Conservation (phyloP, 2,888 invertebrate genomes). For the Nomada ferruginata region DNA sequence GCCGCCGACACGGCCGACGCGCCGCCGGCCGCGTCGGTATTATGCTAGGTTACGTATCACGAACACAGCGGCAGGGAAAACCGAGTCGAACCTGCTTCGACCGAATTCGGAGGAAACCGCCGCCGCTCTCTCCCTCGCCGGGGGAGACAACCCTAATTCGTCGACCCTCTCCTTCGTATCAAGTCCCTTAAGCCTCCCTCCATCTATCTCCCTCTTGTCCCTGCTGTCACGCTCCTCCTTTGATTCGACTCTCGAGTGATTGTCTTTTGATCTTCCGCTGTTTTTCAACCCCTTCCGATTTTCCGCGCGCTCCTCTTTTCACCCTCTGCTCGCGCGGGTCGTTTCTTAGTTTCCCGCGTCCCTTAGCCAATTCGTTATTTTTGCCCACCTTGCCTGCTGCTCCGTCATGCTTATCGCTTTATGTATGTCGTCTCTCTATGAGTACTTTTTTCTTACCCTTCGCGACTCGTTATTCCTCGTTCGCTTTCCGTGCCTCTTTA, state of each 20-base stretch:
- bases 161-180: constrained; percentile 9
- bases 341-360: background rate
- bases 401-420: constrained; percentile 4
- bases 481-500: constrained; percentile 1
- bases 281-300: constrained; percentile 18
- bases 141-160: constrained; percentile 57
- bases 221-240: constrained; percentile 38
- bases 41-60: constrained; percentile 68
- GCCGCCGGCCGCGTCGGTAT: constrained; percentile 59
- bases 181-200: constrained; percentile 38
- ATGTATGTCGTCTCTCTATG: too few relatives aligned
- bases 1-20: constrained; percentile 56
- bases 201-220: constrained; percentile 4
- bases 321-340: too few relatives aligned
- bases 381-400: background rate
- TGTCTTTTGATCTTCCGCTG: constrained; percentile 49
- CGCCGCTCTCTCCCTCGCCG: constrained; percentile 49
- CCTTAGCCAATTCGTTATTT: background rate
- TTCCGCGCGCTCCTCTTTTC: too few relatives aligned
- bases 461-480: background rate
- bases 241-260: constrained; percentile 17
- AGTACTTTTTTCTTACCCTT: background rate
- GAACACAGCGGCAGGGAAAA: constrained; percentile 61
- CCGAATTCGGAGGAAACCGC: constrained; percentile 57
- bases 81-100: constrained; percentile 56